Conservation (phyloP, 2,888 invertebrate genomes). For the Sericinus montela region DNA sequence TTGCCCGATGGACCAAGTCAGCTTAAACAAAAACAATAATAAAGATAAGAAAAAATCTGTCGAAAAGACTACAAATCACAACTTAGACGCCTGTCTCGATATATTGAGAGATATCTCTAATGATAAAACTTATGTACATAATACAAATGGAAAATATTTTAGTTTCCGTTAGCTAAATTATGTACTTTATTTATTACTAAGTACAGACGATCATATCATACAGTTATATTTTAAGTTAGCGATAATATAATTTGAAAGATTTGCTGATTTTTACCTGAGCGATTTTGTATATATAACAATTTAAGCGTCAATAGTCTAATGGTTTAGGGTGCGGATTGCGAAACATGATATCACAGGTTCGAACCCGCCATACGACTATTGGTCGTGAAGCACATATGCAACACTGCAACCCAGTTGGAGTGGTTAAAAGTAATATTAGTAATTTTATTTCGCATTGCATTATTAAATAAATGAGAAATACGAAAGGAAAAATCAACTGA, state of each 20-base stretch:
- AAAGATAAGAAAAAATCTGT: conserved; percentile 58
- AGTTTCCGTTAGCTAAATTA: conserved; percentile 62
- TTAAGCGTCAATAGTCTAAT: no score
- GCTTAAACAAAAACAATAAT: conserved; percentile 38
- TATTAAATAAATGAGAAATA: no score
- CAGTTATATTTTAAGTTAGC: conserved; percentile 17
- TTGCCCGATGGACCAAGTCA: conserved; percentile 16
- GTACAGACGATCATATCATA: conserved; percentile 29
- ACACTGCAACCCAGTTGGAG: no score
- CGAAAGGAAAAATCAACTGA: no score
- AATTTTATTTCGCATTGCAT: no score
- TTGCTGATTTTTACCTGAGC: conserved; percentile 12
- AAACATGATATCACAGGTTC: no score
- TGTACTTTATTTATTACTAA: conserved; percentile 63
- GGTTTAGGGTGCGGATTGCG: no score
- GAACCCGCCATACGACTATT: no score
- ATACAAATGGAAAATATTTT: conserved; percentile 65
- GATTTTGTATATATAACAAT: no score
- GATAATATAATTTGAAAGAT: conserved; percentile 18
- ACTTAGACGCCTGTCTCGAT: conserved; percentile 58
- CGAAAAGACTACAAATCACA: conserved; percentile 71
- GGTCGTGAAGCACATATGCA: no score
- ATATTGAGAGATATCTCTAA: conserved; percentile 41
- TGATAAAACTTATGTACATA: conserved; percentile 66
- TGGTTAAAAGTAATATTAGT: no score